Evolutionary conservation across 2,797 vertebrate species (phyloP).

Genomic region (Anguilla marmorata): DNA sequence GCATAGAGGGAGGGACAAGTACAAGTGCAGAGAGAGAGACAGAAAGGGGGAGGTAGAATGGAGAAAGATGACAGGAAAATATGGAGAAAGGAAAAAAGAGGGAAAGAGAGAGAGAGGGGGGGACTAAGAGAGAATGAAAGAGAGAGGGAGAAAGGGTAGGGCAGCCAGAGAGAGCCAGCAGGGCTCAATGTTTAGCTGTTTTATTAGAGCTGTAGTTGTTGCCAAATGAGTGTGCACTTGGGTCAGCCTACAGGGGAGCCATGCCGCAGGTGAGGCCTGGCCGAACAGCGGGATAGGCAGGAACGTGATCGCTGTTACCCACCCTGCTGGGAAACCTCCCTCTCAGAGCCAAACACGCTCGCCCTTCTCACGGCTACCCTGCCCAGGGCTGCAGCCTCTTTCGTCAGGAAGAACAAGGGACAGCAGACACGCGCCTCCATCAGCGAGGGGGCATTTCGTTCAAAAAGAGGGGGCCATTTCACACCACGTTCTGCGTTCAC

Average conservation of each 20-base stretch:
- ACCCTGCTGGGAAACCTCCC: constrained; percentile 55
- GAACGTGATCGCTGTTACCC: constrained; percentile 53
- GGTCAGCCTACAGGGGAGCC: constrained; percentile 65
- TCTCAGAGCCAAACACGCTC: constrained; percentile 51
- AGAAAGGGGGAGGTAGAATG: constrained; percentile 38
- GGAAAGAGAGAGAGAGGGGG: constrained; percentile 1
- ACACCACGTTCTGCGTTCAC: neutral
- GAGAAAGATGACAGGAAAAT: neutral
- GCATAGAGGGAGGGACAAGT: constrained; percentile 7
- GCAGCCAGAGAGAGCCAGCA: neutral
- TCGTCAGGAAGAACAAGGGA: neutral
- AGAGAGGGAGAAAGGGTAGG: constrained; percentile 26
- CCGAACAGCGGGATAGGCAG: constrained; percentile 54
- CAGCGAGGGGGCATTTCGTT: neutral
- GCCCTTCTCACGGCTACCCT: neutral
- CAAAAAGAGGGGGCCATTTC: neutral
- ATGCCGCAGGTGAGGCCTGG: constrained; percentile 55
- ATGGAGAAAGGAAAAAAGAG: neutral
- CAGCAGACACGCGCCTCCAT: neutral
- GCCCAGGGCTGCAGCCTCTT: too few species aligned
- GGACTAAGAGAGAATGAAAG: constrained; percentile 41
- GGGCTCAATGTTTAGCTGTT: neutral
- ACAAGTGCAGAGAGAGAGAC: constrained; percentile 47
- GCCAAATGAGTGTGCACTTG: constrained; percentile 58
- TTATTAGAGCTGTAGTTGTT: constrained; percentile 35